These are phyloP conservation scores for Tiaroga cobitis DNA, from an alignment of 2,797 vertebrate genomes.

Conservation along the genomic window DNA sequence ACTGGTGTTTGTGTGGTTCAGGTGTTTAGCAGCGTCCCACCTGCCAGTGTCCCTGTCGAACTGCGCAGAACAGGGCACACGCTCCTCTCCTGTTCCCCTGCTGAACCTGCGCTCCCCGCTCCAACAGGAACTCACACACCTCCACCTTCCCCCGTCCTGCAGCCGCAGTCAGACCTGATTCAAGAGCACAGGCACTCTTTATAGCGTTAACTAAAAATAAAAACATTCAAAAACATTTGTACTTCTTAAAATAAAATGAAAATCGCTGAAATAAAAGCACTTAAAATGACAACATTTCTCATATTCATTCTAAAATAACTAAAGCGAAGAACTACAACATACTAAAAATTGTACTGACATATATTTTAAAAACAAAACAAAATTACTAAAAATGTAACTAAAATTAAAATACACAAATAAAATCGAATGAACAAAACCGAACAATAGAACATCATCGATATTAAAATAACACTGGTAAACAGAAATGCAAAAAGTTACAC, in stretches of 20 bases:
- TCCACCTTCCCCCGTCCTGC: constrained; percentile 94
- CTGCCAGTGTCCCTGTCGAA: constrained; percentile 98
- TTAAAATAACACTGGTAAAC: neutral
- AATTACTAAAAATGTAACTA: neutral
- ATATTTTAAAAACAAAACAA: neutral
- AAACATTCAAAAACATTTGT: neutral
- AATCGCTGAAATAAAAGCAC: neutral
- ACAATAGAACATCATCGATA: neutral
- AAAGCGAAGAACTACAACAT: neutral
- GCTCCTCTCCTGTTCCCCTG: constrained; percentile 88
- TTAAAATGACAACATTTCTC: neutral
- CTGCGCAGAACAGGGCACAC: constrained; percentile 89
- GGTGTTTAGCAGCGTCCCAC: constrained; percentile 71
- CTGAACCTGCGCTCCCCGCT: constrained; percentile 80
- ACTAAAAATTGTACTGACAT: neutral
- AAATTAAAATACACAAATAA: neutral
- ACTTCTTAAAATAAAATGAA: neutral
- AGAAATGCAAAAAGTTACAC: neutral
- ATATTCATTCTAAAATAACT: neutral
- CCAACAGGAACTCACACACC: constrained; percentile 86
- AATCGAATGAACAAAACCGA: neutral
- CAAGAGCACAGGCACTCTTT: neutral
- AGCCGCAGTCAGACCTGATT: constrained; percentile 89
- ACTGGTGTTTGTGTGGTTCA: neutral
- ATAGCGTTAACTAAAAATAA: neutral